Conservation (phyloP, 2,888 invertebrate species). For the Apodemia mormo region DNA sequence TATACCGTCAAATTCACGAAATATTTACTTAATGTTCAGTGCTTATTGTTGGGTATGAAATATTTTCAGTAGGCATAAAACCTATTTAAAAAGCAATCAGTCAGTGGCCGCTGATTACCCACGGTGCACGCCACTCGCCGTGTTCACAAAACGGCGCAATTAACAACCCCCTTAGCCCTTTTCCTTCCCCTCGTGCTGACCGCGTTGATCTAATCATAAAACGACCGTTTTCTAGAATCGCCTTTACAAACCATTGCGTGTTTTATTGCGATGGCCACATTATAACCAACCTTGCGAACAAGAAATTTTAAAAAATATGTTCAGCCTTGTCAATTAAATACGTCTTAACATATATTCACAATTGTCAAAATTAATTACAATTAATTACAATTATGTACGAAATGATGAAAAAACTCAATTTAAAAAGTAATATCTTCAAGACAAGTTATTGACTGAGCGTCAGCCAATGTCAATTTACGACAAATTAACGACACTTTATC, state of each 20-base stretch:
- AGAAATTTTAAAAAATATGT: conserved; percentile 27
- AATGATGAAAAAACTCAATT: too few species aligned
- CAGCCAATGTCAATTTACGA: too few species aligned
- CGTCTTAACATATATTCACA: too few species aligned
- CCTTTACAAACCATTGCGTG: conserved; percentile 78
- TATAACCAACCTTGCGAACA: conserved; percentile 36
- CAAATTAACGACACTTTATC: too few species aligned
- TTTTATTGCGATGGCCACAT: conserved; percentile 44
- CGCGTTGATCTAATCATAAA: conserved; percentile 77
- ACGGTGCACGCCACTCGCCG: conserved; percentile 74
- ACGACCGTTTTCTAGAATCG: conserved; percentile 82
- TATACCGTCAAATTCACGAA: conserved; percentile 14
- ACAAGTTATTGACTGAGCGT: too few species aligned
- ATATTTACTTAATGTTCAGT: conserved; percentile 21
- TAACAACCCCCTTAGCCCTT: conserved; percentile 66
- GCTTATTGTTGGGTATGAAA: conserved; percentile 39
- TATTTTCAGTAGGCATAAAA: conserved; percentile 79
- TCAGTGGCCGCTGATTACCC: conserved; percentile 78
- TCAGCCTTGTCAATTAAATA: background rate
- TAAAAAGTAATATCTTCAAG: too few species aligned
- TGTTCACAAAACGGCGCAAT: conserved; percentile 82
- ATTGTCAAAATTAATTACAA: too few species aligned
- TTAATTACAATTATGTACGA: too few species aligned
- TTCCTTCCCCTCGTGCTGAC: conserved; percentile 47
- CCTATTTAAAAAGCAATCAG: conserved; percentile 82